Evolutionary conservation across 2,113 vertebrate genomes (phyloP).

Genomic region (Carlito syrichta): DNA sequence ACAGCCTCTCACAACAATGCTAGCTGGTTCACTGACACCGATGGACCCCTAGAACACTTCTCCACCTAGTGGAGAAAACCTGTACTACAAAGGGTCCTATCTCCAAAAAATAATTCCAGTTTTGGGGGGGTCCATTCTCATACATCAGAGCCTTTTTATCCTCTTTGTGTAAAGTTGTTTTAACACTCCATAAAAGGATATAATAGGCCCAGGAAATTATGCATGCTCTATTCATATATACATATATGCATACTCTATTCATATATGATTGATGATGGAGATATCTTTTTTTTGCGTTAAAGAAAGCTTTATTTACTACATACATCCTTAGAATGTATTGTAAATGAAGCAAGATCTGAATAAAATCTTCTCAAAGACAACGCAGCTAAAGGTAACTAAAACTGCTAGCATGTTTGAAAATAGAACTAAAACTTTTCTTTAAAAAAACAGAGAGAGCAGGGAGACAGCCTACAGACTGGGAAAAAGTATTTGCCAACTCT

Average conservation of each 20-base stretch:
- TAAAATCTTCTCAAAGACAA: conserved; percentile 79
- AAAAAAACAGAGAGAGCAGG: too few relatives aligned
- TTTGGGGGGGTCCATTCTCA: too few relatives aligned
- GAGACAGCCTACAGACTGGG: too few relatives aligned
- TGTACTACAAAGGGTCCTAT: too few relatives aligned
- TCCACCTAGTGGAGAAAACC: too few relatives aligned
- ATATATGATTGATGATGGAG: background rate
- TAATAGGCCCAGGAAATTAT: background rate
- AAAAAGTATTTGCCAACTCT: too few relatives aligned
- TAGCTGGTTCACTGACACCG: too few relatives aligned
- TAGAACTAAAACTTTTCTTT: conserved; percentile 75
- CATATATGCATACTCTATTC: background rate
- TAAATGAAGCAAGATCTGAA: conserved; percentile 82
- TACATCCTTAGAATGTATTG: conserved; percentile 80
- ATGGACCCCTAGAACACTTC: too few relatives aligned
- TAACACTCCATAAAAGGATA: background rate
- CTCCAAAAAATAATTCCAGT: too few relatives aligned
- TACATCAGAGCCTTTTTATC: background rate
- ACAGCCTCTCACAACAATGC: too few relatives aligned
- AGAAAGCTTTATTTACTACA: conserved; percentile 88
- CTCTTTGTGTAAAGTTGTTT: background rate
- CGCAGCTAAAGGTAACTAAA: conserved; percentile 78
- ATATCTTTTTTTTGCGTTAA: conserved; percentile 69
- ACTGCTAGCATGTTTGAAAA: conserved; percentile 81
- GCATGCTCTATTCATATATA: background rate